Evolutionary conservation across 2,113 vertebrate genomes (phyloP).

Genomic region (Sturnus vulgaris): DNA sequence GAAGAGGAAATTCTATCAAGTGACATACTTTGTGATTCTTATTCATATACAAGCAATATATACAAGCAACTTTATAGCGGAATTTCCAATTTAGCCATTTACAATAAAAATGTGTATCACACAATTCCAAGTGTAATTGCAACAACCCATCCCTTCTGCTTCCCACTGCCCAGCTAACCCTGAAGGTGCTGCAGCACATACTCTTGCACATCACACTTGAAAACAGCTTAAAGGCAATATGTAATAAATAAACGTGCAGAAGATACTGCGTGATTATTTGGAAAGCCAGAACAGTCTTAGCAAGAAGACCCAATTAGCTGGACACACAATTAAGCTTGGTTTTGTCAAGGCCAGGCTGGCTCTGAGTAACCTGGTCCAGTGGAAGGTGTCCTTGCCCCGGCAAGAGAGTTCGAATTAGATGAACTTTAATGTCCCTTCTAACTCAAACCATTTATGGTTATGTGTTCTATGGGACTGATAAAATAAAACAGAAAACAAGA

Average conservation of each 20-base stretch:
- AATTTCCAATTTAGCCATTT: neutral
- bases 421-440: neutral
- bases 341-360: neutral
- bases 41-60: neutral
- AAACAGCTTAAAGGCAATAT: neutral
- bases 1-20: neutral
- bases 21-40: neutral
- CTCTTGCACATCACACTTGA: fast-evolving
- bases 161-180: neutral
- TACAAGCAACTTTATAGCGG: neutral
- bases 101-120: neutral
- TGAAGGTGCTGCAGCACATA: fast-evolving
- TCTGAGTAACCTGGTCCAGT: neutral
- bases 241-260: fast-evolving
- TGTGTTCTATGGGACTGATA: neutral
- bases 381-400: neutral
- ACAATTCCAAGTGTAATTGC: neutral
- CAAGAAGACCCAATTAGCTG: neutral
- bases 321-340: neutral
- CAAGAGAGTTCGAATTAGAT: neutral
- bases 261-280: fast-evolving
- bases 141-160: neutral
- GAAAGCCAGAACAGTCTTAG: neutral
- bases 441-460: neutral
- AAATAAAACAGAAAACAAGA: neutral